Conservation (phyloP, 2,888 invertebrate genomes). For the Leucophenga maculata region DNA sequence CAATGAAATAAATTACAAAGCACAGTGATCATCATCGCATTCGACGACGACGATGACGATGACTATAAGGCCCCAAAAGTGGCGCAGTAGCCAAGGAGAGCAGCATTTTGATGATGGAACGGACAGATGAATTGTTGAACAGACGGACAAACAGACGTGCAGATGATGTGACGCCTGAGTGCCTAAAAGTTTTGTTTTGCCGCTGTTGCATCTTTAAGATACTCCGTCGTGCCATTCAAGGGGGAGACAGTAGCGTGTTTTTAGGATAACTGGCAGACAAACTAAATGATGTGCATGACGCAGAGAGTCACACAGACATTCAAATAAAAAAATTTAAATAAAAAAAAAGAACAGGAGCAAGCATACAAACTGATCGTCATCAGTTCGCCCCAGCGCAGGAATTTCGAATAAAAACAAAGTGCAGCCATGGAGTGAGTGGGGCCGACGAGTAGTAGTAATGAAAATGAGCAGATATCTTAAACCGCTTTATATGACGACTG, state of each 20-base stretch:
- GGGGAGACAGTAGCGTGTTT: not conserved
- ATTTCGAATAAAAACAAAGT: not conserved
- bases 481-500: not conserved
- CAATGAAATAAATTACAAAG: constrained; percentile 63
- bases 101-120: not conserved
- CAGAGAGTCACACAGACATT: not conserved
- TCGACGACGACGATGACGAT: too few relatives aligned
- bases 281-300: constrained; percentile 20
- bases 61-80: too few relatives aligned
- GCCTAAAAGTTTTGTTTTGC: constrained; percentile 8
- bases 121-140: not conserved
- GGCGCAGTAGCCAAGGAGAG: not conserved
- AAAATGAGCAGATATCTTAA: not conserved
- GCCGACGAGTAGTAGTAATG: not conserved
- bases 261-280: constrained; percentile 1
- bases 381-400: not conserved
- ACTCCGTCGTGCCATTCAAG: not conserved
- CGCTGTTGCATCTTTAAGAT: not conserved
- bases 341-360: not conserved
- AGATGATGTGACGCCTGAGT: constrained; percentile 7
- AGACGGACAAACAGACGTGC: not conserved
- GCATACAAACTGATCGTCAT: not conserved
- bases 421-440: not conserved
- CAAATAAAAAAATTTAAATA: not conserved
- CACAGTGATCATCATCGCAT: constrained; percentile 27